These are phyloP conservation scores for Tipula unca DNA, from an alignment of 2,888 invertebrate genomes.

Conservation along the genomic window DNA sequence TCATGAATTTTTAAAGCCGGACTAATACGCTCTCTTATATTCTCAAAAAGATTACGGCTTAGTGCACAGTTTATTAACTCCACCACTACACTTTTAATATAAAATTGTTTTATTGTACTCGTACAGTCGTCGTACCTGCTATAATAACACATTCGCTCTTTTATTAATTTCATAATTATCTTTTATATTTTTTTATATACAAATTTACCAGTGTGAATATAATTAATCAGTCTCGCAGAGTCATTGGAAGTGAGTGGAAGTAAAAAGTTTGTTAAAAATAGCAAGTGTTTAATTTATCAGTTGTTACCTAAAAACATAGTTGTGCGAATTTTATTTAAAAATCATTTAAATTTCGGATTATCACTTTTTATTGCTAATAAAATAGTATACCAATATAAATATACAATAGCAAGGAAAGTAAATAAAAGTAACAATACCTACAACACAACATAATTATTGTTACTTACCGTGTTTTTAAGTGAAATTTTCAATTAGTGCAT, in stretches of 20 bases:
- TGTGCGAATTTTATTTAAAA: neutral
- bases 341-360: neutral
- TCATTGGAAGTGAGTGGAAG: neutral
- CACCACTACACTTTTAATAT: neutral
- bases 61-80: neutral
- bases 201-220: neutral
- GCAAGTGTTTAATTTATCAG: neutral
- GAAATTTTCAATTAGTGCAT: constrained; percentile 14
- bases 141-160: neutral
- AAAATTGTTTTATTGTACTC: neutral
- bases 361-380: neutral
- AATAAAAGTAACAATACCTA: neutral
- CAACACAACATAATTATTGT: too few relatives aligned
- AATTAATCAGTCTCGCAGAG: neutral
- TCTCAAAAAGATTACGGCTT: neutral
- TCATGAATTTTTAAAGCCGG: neutral
- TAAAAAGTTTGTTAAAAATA: neutral
- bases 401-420: neutral
- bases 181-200: neutral
- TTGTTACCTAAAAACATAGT: neutral
- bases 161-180: neutral
- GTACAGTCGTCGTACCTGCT: too few relatives aligned
- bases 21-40: neutral
- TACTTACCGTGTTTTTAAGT: neutral
- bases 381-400: neutral